Base-by-base conservation (phyloP, 2,888 invertebrate genomes). In the Julus scanicus region DNA sequence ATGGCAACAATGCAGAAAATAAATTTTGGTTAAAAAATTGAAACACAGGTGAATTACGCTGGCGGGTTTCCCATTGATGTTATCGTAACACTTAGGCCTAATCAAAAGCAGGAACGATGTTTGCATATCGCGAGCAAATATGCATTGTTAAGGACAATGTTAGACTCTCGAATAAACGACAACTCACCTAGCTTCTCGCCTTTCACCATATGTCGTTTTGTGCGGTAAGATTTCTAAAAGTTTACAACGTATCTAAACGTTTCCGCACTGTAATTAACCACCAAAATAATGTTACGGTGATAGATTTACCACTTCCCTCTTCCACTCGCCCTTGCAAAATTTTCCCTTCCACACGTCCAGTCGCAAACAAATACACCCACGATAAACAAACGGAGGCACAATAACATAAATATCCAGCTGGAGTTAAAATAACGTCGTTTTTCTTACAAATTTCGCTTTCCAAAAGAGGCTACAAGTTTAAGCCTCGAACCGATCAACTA, bases 191-290 rank as follows among this genome's bases (percentile, higher is more conserved):
- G 48, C 85, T 85, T 85, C 85, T 85, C 48, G 49, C 85, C 85
- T 44, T 85, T 85, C 20, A 85, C 85, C 85, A 85, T 85, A 85
- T 85, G 85, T 85, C 49, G 85, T 80, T 80, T 37, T 80, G 80
- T 3, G 37, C 80, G 37, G 13, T 15, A 80, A 29, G 80, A 37
- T 39, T 3, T 15, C 80, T 37, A 80, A 29, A 80, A 39, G 80
- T 29, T 80, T 37, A 80, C n/a, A 71, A 29, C 71, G 29, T 9
- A 2, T 29, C 71, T 20, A 13, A 29, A 80, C 80, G 80, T 80
- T 80, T 37, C 37, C 80, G 15, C 80, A 13, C 13, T 80, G 15
- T 37, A 80, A 5, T 29, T 29, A n/a, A 13, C 37, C 80, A 39
- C 80, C 29, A 37, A 71, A 29, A 80, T 37, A 37, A 80, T 80